phyloP scores from a whole-genome alignment of 2,888 invertebrate species.

The Rhorus exstirpatorius region DNA sequence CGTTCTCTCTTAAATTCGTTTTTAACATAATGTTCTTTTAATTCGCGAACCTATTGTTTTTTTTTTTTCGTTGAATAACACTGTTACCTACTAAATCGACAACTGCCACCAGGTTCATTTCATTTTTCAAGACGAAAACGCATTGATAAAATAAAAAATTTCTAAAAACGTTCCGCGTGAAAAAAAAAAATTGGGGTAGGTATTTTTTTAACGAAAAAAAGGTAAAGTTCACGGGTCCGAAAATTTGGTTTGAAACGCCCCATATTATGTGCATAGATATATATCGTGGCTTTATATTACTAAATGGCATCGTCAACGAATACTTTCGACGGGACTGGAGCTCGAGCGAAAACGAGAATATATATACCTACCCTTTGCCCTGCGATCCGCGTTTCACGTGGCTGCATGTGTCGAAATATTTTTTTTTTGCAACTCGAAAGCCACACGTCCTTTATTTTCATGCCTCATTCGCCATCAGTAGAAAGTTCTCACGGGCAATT shows the following conservation, averaged over 20 bases:
- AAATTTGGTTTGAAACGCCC: too few species aligned
- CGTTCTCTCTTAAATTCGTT: too few species aligned
- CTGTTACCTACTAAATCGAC: too few species aligned
- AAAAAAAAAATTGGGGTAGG: too few species aligned
- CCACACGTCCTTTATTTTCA: constrained; percentile 19
- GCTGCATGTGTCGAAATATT: neutral
- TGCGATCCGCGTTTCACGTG: neutral
- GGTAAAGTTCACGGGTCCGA: too few species aligned
- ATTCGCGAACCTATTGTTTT: too few species aligned
- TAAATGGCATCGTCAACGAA: constrained; percentile 42
- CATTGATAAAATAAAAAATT: too few species aligned
- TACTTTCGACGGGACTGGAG: constrained; percentile 13
- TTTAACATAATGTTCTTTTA: too few species aligned
- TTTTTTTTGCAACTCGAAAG: neutral
- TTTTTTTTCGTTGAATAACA: too few species aligned
- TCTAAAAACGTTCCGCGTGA: too few species aligned
- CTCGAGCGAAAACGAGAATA: constrained; percentile 43
- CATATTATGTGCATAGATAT: neutral
- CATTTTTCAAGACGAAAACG: too few species aligned
- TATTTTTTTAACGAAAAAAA: neutral
- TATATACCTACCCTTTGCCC: neutral
- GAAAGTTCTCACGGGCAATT: neutral
- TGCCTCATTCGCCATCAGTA: neutral
- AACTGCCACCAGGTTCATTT: too few species aligned
- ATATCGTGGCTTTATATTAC: neutral